Conservation (phyloP, 2,797 vertebrate species). For the Acanthornis magna region DNA sequence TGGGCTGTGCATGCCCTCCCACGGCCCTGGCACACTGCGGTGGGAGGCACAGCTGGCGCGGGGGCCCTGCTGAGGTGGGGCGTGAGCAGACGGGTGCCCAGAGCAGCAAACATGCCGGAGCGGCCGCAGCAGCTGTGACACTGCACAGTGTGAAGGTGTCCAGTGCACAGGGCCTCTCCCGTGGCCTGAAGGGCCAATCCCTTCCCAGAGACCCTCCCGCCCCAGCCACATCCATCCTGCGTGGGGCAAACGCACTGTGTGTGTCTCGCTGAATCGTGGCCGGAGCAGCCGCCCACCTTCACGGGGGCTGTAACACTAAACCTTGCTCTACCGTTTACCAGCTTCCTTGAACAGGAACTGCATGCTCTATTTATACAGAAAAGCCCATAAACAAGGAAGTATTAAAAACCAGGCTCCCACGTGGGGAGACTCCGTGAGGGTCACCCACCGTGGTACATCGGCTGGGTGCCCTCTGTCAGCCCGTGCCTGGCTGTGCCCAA, state of each 20-base stretch:
- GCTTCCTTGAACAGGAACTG: conserved; percentile 70
- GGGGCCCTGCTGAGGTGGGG: background rate
- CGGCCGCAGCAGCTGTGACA: background rate
- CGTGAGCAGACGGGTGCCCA: accelerated
- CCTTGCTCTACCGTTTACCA: background rate
- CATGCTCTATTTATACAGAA: conserved; percentile 32
- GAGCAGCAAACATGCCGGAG: accelerated
- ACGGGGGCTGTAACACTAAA: background rate
- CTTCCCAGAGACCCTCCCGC: background rate
- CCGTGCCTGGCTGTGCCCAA: accelerated
- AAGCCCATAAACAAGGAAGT: conserved; percentile 30
- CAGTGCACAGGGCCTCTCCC: background rate
- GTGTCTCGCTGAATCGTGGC: background rate
- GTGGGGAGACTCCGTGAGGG: background rate
- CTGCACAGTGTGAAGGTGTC: accelerated
- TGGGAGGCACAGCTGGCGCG: background rate
- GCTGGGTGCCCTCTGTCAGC: background rate
- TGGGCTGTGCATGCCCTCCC: background rate
- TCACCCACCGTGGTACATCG: accelerated
- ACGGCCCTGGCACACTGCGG: background rate
- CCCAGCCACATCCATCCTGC: accelerated
- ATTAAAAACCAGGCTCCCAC: background rate
- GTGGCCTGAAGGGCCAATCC: accelerated
- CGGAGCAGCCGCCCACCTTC: background rate
- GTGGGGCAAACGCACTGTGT: background rate